Evolutionary conservation across 2,113 vertebrate genomes (phyloP), one percentile per base, ranked within the genome.

Genomic region (Odontophorus gujanensis): DNA sequence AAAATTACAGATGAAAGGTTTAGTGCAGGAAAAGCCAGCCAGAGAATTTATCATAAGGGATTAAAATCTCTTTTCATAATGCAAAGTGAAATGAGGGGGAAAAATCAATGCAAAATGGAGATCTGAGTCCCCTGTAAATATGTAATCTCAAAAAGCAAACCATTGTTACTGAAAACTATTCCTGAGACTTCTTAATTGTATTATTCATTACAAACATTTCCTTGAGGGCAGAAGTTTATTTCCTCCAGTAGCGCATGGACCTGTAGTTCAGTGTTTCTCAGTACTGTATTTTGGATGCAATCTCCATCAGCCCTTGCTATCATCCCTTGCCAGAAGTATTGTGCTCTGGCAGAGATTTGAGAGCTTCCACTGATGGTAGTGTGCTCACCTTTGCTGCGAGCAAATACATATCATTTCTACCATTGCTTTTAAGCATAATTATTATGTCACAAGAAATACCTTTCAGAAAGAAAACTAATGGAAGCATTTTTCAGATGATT

Each of bases 331-430:
- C 62, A 47, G 43, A n/a, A 68, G 34, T 69, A 5, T 22, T 15
- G 51, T 0, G 0, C 61, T 50, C 18, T 22, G 11, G 1, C 43
- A 72, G 38, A 0, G 0, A 4, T 11, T 40, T 2, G 0, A 50
- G 59, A 25, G 28, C 47, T 50, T 42, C 57, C 4, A 0, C 8
- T 26, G 28, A 13, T 5, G 4, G 21, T 28, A n/a, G 18, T 5
- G 7, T 13, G 55, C 45, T 69, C 47, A 19, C 40, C 19, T 87
- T 87, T 40, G 58, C 43, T 53, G 20, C 32, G 68, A 7, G 20
- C 28, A 32, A 76, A 61, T 24, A 86, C 51, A 11, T 16, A 57
- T 13, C 10, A 5, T 13, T 82, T 87, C 81, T 34, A 68, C 32
- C 5, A 0, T 13, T 47, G 40, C 34, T 57, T 43, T 75, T 21